phyloP scores from a whole-genome alignment of 2,888 invertebrate genomes.

The Esperia sulphurella region DNA sequence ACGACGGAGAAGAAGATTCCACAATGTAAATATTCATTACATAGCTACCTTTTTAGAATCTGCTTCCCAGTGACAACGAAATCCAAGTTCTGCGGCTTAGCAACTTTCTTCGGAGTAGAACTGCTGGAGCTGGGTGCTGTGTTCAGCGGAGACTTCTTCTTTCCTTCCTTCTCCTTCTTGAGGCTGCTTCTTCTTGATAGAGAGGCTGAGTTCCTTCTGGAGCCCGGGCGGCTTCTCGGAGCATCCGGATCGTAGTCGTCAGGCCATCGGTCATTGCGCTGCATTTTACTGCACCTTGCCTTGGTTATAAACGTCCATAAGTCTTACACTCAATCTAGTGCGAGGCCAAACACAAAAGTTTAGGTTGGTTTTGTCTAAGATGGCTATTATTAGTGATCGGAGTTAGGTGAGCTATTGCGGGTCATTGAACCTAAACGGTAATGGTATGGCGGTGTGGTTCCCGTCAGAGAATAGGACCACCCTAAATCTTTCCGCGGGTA shows the following conservation, averaged over 20 bases:
- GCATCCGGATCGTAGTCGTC: slow-evolving; percentile 38
- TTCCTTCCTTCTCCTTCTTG: slow-evolving; percentile 38
- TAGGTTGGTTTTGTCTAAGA: no score
- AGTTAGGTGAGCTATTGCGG: no score
- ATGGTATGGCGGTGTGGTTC: no score
- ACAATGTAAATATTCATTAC: no score
- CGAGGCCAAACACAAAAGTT: no score
- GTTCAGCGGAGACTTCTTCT: slow-evolving; percentile 23
- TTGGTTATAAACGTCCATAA: no score
- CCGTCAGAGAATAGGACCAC: no score
- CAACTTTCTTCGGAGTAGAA: slow-evolving; percentile 48
- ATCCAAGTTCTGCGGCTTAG: slow-evolving; percentile 45
- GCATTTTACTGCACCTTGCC: slow-evolving; percentile 12
- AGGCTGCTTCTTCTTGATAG: slow-evolving; percentile 49
- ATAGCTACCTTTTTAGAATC: slow-evolving; percentile 46
- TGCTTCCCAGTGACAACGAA: slow-evolving; percentile 63
- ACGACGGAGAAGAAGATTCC: no score
- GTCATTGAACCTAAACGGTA: no score
- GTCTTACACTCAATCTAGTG: no score
- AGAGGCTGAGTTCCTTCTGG: slow-evolving; percentile 51
- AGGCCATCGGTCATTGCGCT: slow-evolving; percentile 27
- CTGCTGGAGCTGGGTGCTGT: slow-evolving; percentile 30
- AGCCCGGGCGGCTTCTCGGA: slow-evolving; percentile 37
- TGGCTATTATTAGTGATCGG: no score
- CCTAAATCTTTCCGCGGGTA: no score